Evolutionary conservation across 1,140 invertebrate species (phyloP).

Genomic region (Rhynchophorus ferrugineus): DNA sequence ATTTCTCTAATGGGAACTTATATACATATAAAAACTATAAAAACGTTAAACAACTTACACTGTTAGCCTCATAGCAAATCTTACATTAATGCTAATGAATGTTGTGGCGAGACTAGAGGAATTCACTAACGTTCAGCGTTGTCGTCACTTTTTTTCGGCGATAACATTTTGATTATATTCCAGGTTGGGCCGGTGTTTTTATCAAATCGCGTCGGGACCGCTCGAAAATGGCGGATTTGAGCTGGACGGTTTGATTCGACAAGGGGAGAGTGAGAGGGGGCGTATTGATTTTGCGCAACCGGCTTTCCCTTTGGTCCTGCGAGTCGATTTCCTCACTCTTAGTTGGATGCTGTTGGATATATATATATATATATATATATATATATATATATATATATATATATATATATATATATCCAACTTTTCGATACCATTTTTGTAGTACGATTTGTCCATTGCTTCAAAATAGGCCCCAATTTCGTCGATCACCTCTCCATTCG

Average conservation of each 20-base stretch:
- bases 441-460: too few relatives aligned
- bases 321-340: not conserved
- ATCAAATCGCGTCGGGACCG: constrained; percentile 39
- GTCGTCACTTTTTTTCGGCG: not conserved
- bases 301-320: not conserved
- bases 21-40: constrained; percentile 37
- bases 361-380: too few relatives aligned
- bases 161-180: not conserved
- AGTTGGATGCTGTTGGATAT: too few relatives aligned
- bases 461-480: too few relatives aligned
- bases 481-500: too few relatives aligned
- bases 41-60: not conserved
- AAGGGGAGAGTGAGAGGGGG: too few relatives aligned
- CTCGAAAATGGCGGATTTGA: not conserved
- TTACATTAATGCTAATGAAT: constrained; percentile 38
- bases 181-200: not conserved
- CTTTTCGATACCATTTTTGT: too few relatives aligned
- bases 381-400: too few relatives aligned
- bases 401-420: too few relatives aligned
- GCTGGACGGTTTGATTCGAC: not conserved
- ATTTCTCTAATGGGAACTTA: not conserved
- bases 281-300: not conserved
- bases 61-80: not conserved
- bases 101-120: too few relatives aligned
- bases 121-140: constrained; percentile 40